Percentiles rank a stretch among this genome's conserved stretches.
Conservation (phyloP, 1,140 invertebrate genomes). For the Drosophila santomea region DNA sequence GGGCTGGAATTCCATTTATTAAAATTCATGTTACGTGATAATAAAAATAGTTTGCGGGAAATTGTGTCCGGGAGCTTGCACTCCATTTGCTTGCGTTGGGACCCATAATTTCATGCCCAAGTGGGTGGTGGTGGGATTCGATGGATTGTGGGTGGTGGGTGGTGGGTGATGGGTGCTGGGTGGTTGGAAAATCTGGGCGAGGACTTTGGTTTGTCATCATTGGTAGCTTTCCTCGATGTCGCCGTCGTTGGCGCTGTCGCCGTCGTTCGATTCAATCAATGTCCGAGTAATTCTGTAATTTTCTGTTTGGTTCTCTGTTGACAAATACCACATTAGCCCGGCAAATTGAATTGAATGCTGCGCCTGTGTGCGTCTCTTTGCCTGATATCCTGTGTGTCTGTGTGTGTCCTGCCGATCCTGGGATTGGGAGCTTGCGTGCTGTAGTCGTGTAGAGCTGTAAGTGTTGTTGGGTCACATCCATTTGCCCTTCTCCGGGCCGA, state of each 20-base stretch:
- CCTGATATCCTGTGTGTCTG: conserved; percentile 19
- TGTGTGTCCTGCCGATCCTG: conserved; percentile 30
- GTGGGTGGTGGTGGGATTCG: neutral
- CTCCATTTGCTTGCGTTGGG: conserved; percentile 64
- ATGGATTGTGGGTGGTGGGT: neutral
- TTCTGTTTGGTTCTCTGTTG: conserved; percentile 72
- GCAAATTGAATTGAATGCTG: conserved; percentile 80
- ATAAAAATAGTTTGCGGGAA: conserved; percentile 42
- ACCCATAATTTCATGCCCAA: conserved; percentile 64
- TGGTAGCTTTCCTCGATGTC: conserved; percentile 46
- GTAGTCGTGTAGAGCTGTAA: conserved; percentile 37
- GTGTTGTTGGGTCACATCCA: conserved; percentile 32
- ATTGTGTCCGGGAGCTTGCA: conserved; percentile 57
- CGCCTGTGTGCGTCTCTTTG: conserved; percentile 34
- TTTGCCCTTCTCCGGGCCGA: conserved; percentile 30
- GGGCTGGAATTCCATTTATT: conserved; percentile 71
- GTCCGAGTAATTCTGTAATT: conserved; percentile 82
- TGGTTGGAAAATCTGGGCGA: conserved; percentile 18
- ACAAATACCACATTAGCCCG: conserved; percentile 81
- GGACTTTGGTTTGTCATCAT: conserved; percentile 43
- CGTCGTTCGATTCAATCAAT: conserved; percentile 78
- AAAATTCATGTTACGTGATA: conserved; percentile 74
- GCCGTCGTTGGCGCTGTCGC: conserved; percentile 13
- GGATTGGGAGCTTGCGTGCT: conserved; percentile 57
- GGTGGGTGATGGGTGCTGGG: neutral